Base-by-base conservation (phyloP, 1,140 invertebrate species). In the Mycetomoellerius zeteki region DNA sequence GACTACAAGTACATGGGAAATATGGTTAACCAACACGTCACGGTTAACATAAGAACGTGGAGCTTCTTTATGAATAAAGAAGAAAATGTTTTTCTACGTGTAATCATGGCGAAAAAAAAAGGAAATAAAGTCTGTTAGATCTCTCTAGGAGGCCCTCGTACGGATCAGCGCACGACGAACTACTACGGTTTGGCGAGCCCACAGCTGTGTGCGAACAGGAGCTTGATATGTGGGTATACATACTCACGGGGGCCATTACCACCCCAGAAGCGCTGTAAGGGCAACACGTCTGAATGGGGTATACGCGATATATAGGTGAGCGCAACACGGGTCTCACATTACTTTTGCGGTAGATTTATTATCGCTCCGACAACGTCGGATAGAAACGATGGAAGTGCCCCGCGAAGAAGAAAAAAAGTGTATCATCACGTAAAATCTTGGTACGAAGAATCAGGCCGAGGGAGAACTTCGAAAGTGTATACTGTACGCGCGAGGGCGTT, bases 301-400 rank as follows among this genome's bases (percentile, higher is more conserved):
- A 88, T 88, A 89, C 89, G 90, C 89, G 77, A 76, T 80, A 86
- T 86, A 81, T 88, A 80, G 82, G 73, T 67, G 76, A 72, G 89
- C 89, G 91, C 91, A 92, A 93, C 92, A 92, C 91, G 88, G 88
- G 89, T 93, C 82, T 90, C 90, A 91, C 91, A 92, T 92, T 93
- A 94, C 88, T 92, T 92, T 92, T 86, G 77, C 85, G 87, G 85
- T 89, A 91, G 89, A 94, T 93, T 94, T 93, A 93, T 93, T 92
- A 91, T 92, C 86, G 71, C 86, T 72, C 87, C 77, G 64, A 82
- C 54, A 75, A 58, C 52, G 60, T 12, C 19, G 58, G 77, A 76
- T 69, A 58, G 77, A 76, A 87, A 65, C 86, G 77, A 76, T 69
- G 54, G 54, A 84, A 71, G 69, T 60, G 50, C 52, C 54, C 24